Base-by-base conservation (phyloP, 2,113 vertebrate genomes). In the Parus major region DNA sequence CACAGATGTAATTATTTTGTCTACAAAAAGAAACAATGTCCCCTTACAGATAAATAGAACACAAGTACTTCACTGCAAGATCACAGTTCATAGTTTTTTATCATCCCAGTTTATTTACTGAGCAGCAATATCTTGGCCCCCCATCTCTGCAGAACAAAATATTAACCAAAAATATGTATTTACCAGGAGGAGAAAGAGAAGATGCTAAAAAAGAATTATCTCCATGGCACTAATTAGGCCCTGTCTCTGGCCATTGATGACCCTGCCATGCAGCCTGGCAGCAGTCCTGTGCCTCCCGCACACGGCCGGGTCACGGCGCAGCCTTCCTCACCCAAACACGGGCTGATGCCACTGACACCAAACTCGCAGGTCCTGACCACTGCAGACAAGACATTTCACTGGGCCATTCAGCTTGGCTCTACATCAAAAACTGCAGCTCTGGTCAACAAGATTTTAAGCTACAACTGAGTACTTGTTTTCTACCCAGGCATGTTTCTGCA, bases 241-340 rank as follows among this genome's bases (percentile, higher is more conserved):
- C 42, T 56, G 29, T 78, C 76, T 84, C 56, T 22, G 8, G 35
- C 57, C 79, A 55, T 9, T 0, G 0, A 7, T 27, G 83, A 65
- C 68, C 55, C 50, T 77, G 63, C 17, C 80, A 44, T 2, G 1
- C 79, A 60, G 44, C 29, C 63, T 72, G 71, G 56, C 47, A 42
- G 82, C 91, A 94, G 60, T 5, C 21, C 16, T 0, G 11, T 1
- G 10, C 36, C 69, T 36, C 47, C 59, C 3, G n/a, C 66, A 53
- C 35, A 13, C 0, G 0, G 42, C 44, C 0, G 0, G 39, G 55
- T 33, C 36, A 36, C 81, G 52, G 73, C 28, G 2, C 1, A 56
- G 35, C 20, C 52, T 42, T 46, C 39, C 29, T 50, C 33, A 22
- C 7, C 41, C 82, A 52, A 52, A 2, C 5, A 2, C 0, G 1